phyloP scores from a whole-genome alignment of 2,888 invertebrate species.

The Ophioninae sp. region DNA sequence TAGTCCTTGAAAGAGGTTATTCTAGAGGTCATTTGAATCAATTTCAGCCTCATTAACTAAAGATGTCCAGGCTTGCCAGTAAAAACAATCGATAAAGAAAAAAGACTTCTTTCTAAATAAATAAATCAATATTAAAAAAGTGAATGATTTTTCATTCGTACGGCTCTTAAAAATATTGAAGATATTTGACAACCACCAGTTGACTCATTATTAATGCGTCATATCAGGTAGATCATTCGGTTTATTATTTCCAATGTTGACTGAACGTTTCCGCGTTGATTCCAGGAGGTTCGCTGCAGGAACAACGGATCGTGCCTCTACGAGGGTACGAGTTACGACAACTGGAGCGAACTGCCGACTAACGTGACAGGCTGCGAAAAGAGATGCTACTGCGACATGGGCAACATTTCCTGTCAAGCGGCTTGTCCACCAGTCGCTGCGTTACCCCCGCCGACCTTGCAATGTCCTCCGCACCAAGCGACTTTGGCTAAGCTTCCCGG shows the following conservation, averaged over 20 bases:
- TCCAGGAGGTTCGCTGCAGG: constrained; percentile 87
- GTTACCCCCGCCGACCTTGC: constrained; percentile 88
- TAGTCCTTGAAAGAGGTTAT: too few species aligned
- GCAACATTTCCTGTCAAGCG: constrained; percentile 92
- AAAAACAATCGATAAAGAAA: too few species aligned
- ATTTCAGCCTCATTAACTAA: too few species aligned
- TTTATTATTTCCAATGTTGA: not conserved
- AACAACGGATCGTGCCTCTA: constrained; percentile 92
- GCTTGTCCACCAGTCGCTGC: constrained; percentile 90
- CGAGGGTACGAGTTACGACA: constrained; percentile 84
- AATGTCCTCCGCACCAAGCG: constrained; percentile 87
- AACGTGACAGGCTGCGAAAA: constrained; percentile 92
- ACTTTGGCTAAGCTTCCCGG: constrained; percentile 85
- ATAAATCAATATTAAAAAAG: too few species aligned
- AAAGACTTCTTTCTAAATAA: too few species aligned
- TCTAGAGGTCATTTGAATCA: too few species aligned
- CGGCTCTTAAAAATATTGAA: too few species aligned
- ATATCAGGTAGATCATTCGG: too few species aligned
- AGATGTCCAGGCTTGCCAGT: too few species aligned
- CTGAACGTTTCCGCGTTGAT: not conserved
- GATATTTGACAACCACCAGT: too few species aligned
- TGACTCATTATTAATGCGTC: too few species aligned
- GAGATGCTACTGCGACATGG: constrained; percentile 93
- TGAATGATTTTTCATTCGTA: too few species aligned
- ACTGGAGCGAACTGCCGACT: constrained; percentile 92